Conservation (phyloP, 1,140 invertebrate species). For the Lasioglossum albipes region DNA sequence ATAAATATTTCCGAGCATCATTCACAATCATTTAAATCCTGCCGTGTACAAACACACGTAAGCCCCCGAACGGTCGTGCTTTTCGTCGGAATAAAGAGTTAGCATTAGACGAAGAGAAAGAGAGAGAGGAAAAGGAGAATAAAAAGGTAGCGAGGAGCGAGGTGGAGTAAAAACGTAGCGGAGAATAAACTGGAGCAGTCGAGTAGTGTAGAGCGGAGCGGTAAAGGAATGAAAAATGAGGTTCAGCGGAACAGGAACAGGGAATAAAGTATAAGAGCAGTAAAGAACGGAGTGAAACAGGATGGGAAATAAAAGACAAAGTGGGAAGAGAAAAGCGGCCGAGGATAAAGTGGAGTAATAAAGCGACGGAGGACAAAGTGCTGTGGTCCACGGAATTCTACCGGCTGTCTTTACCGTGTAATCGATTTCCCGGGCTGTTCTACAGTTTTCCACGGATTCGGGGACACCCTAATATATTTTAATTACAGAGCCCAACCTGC, state of each 20-base stretch:
- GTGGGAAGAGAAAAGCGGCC: neutral
- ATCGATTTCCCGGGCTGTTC: neutral
- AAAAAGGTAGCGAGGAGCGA: neutral
- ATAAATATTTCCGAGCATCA: neutral
- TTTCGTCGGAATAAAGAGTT: constrained; percentile 9
- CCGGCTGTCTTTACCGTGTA: neutral
- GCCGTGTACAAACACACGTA: neutral
- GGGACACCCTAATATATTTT: neutral
- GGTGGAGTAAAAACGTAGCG: constrained; percentile 24
- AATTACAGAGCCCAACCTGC: neutral
- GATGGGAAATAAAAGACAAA: constrained; percentile 15
- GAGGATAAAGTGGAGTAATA: neutral
- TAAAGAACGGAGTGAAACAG: constrained; percentile 23
- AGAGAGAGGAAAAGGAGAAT: neutral
- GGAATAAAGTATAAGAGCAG: constrained; percentile 42
- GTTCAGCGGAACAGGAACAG: constrained; percentile 37
- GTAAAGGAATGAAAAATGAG: constrained; percentile 46
- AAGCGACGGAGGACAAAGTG: constrained; percentile 14
- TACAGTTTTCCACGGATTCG: neutral
- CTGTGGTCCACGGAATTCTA: constrained; percentile 4
- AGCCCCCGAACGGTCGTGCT: neutral
- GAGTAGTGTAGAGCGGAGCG: constrained; percentile 26
- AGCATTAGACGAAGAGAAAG: too few species aligned
- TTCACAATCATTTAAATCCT: neutral
- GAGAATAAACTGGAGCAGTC: constrained; percentile 43